Conservation (phyloP, 92 coral and sea anemone species). For the Bergia sp. region DNA sequence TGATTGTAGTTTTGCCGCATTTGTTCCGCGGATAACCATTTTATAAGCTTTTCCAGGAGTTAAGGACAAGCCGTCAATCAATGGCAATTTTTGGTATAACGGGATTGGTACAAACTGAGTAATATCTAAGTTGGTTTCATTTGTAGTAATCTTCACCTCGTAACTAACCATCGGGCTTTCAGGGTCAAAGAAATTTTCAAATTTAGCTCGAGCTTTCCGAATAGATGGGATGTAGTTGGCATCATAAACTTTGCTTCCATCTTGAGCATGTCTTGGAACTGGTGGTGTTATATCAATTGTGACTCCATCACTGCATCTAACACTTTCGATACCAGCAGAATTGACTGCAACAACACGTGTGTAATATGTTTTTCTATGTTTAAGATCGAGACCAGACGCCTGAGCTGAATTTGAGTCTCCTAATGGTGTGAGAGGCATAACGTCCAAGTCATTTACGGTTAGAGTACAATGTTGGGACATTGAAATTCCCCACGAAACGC, state of each 20-base stretch:
- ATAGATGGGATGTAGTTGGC: conserved; percentile 60
- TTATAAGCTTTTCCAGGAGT: conserved; percentile 60
- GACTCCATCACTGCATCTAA: conserved; percentile 89
- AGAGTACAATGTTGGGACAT: conserved; percentile 54
- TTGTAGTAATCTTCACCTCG: conserved; percentile 65
- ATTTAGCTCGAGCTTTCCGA: conserved; percentile 69
- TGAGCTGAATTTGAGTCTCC: conserved; percentile 70
- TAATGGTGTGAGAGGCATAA: conserved; percentile 56
- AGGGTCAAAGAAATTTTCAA: conserved; percentile 57
- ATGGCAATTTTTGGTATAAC: conserved; percentile 61
- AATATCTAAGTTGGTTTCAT: conserved; percentile 47
- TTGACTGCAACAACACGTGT: conserved; percentile 65
- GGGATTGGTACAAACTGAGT: conserved; percentile 66
- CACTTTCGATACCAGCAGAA: conserved; percentile 57
- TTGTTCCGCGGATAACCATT: conserved; percentile 69
- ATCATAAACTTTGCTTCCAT: conserved; percentile 66
- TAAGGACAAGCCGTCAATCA: conserved; percentile 68
- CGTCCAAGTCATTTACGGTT: conserved; percentile 62
- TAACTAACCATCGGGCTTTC: conserved; percentile 78
- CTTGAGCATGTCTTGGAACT: conserved; percentile 53
- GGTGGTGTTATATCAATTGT: conserved; percentile 81
- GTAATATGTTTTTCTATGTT: conserved; percentile 68
- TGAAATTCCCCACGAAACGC: conserved; percentile 80
- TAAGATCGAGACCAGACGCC: conserved; percentile 63
- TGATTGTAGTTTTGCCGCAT: conserved; percentile 75